Conservation (phyloP, 2,113 vertebrate genomes). For the Sardina pilchardus region DNA sequence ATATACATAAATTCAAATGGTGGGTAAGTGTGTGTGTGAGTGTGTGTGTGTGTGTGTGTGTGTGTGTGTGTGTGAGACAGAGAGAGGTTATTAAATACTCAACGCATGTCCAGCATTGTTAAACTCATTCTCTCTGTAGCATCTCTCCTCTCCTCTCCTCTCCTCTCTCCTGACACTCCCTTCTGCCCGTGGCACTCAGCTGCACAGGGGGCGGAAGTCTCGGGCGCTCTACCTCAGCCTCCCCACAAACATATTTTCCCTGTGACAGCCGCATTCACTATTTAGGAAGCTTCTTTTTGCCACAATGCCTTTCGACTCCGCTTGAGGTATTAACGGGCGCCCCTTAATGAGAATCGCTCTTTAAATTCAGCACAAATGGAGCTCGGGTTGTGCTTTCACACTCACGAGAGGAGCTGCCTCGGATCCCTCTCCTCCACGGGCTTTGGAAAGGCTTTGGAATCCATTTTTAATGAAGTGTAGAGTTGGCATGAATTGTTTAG, state of each 20-base stretch:
- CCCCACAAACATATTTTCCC: constrained; percentile 73
- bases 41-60: neutral
- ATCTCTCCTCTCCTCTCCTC: too few species aligned
- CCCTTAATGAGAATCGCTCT: constrained; percentile 69
- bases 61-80: neutral
- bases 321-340: constrained; percentile 74
- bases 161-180: constrained; percentile 65
- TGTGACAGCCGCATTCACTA: constrained; percentile 76
- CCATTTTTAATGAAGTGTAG: constrained; percentile 71
- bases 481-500: constrained; percentile 73
- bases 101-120: constrained; percentile 65
- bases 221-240: constrained; percentile 67
- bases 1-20: constrained; percentile 3
- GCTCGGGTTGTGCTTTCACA: constrained; percentile 57
- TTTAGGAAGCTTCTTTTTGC: constrained; percentile 73
- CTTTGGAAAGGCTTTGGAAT: constrained; percentile 29
- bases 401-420: constrained; percentile 66
- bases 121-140: constrained; percentile 64
- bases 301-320: constrained; percentile 73
- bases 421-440: constrained; percentile 43
- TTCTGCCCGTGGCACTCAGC: constrained; percentile 69
- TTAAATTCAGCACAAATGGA: constrained; percentile 73
- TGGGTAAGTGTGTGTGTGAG: constrained; percentile 1
- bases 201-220: constrained; percentile 69
- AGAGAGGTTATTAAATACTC: constrained; percentile 63